phyloP scores from a whole-genome alignment of 2,888 invertebrate genomes.

The Melitaea athalia region DNA sequence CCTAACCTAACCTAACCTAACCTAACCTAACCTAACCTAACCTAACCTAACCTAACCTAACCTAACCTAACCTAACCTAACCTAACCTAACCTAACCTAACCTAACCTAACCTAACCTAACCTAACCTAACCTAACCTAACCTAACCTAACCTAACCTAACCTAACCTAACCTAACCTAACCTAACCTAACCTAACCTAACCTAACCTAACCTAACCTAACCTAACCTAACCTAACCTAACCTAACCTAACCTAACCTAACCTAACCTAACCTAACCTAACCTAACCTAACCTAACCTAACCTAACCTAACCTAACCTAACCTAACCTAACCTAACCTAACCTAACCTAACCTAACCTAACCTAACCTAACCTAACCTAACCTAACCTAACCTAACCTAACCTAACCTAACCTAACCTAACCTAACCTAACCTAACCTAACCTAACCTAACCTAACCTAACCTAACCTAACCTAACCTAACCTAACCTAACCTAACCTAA shows the following conservation, averaged over 20 bases:
- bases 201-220: constrained; percentile 31
- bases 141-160: constrained; percentile 32
- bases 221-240: constrained; percentile 42
- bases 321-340: constrained; percentile 12
- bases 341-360: no score
- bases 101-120: constrained; percentile 27
- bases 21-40: no score
- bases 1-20: no score
- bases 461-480: constrained; percentile 34
- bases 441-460: constrained; percentile 33
- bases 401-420: constrained; percentile 27
- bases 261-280: constrained; percentile 43
- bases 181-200: constrained; percentile 38
- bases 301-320: constrained; percentile 42
- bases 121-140: constrained; percentile 32
- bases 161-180: constrained; percentile 31
- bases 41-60: constrained; percentile 13
- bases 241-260: constrained; percentile 41
- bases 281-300: constrained; percentile 43
- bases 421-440: constrained; percentile 36
- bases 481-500: constrained; percentile 30
- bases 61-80: constrained; percentile 67
- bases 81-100: constrained; percentile 38
- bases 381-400: no score
- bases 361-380: no score